Conservation (phyloP, 2,888 invertebrate species). For the Sminthurides aquaticus region DNA sequence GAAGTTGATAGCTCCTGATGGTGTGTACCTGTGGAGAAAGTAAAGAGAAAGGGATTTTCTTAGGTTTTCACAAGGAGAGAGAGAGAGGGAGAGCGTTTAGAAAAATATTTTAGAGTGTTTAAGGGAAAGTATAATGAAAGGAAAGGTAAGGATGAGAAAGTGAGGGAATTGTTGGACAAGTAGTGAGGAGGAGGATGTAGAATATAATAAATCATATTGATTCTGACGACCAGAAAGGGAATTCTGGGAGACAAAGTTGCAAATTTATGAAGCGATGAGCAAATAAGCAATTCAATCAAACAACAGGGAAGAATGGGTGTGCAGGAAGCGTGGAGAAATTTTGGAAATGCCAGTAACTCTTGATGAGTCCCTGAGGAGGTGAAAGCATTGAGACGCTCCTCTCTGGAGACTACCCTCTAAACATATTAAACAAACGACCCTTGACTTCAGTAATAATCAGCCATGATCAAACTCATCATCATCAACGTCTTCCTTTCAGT, state of each 20-base stretch:
- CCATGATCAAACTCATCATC: slow-evolving; percentile 18
- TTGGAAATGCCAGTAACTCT: slow-evolving; percentile 43
- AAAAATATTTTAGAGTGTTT: neutral
- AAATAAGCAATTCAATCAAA: slow-evolving; percentile 41
- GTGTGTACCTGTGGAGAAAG: neutral
- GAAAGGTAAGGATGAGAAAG: neutral
- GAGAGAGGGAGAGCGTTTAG: slow-evolving; percentile 5
- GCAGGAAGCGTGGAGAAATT: slow-evolving; percentile 41
- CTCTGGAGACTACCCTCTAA: slow-evolving; percentile 34
- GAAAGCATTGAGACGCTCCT: slow-evolving; percentile 17
- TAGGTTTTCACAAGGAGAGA: neutral
- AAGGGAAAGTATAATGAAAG: neutral
- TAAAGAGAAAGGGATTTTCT: slow-evolving; percentile 4
- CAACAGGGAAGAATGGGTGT: slow-evolving; percentile 38
- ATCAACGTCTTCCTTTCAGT: neutral
- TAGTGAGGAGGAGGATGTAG: neutral
- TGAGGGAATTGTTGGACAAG: neutral
- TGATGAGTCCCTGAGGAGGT: slow-evolving; percentile 42
- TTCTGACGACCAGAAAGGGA: slow-evolving; percentile 28
- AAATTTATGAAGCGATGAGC: slow-evolving; percentile 43
- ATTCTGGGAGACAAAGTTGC: slow-evolving; percentile 33
- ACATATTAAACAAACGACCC: slow-evolving; percentile 44
- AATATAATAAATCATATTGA: slow-evolving; percentile 24
- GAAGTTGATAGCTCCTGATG: too few species aligned
- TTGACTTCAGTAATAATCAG: slow-evolving; percentile 41